Evolutionary conservation across 37 sponge, comb jelly and placozoan species (phyloP).

Genomic region (Eunapius fragilis): DNA sequence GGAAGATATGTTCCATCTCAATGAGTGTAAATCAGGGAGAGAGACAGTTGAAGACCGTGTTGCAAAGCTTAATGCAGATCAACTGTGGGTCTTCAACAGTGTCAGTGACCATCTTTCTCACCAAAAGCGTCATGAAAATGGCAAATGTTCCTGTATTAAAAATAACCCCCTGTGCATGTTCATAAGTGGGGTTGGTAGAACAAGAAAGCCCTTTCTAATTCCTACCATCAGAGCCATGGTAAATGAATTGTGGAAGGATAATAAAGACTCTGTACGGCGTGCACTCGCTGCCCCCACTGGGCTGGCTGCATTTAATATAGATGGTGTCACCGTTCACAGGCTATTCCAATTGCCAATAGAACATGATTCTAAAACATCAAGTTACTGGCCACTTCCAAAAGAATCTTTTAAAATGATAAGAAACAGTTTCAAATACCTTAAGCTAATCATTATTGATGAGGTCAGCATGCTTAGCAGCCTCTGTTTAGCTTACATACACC

Average conservation of each 20-base stretch:
- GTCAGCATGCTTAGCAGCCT: conserved; percentile 47
- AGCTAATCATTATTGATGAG: conserved; percentile 66
- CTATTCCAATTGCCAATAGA: conserved; percentile 51
- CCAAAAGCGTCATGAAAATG: not conserved
- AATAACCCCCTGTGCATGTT: conserved; percentile 28
- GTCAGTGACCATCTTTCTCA: conserved; percentile 21
- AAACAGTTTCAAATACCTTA: conserved; percentile 20
- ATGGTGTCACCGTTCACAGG: conserved; percentile 49
- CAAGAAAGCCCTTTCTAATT: conserved; percentile 64
- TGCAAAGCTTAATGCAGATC: conserved; percentile 58
- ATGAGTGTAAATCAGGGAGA: not conserved
- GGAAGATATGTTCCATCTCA: conserved; percentile 18
- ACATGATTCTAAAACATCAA: conserved; percentile 37
- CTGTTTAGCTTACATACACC: conserved; percentile 42
- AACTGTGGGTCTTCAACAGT: conserved; percentile 38
- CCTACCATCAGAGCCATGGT: conserved; percentile 30
- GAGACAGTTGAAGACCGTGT: conserved; percentile 29
- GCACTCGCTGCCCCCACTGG: conserved; percentile 64
- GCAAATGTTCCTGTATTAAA: not conserved
- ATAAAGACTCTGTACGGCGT: not conserved
- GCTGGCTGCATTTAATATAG: conserved; percentile 46
- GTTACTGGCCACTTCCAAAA: conserved; percentile 33
- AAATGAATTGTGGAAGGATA: conserved; percentile 1
- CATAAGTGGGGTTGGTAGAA: conserved; percentile 53
- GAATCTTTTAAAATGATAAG: conserved; percentile 15